phyloP scores from a whole-genome alignment of 2,797 vertebrate genomes.

The Cynodonichthys magdalenae region DNA sequence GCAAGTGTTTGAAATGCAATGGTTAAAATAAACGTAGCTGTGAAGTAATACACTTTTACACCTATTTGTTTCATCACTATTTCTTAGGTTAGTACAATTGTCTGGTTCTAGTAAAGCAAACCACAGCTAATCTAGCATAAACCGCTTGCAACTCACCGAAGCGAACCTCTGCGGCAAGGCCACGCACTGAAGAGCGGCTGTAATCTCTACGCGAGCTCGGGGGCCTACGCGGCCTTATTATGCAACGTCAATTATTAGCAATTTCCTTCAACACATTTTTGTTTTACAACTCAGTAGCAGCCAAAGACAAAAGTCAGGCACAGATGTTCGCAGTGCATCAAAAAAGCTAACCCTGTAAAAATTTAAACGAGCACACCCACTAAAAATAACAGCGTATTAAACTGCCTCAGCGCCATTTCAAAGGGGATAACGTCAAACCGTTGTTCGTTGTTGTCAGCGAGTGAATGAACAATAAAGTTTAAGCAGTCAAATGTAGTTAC shows the following conservation, averaged over 20 bases:
- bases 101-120: neutral
- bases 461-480: constrained; percentile 79
- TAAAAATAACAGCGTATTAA: constrained; percentile 65
- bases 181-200: constrained; percentile 58
- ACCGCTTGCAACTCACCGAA: constrained; percentile 69
- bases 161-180: constrained; percentile 52
- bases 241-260: constrained; percentile 65
- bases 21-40: constrained; percentile 6
- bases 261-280: constrained; percentile 63
- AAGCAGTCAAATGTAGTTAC: constrained; percentile 34
- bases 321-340: constrained; percentile 31
- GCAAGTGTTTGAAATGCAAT: constrained; percentile 11
- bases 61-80: neutral
- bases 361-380: constrained; percentile 48
- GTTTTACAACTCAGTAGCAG: constrained; percentile 43
- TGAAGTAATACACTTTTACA: constrained; percentile 12
- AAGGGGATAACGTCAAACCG: constrained; percentile 73
- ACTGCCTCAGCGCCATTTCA: constrained; percentile 83
- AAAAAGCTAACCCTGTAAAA: constrained; percentile 28
- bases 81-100: rapidly evolving
- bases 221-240: constrained; percentile 77
- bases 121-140: constrained; percentile 7
- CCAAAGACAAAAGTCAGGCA: constrained; percentile 13
- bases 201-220: constrained; percentile 73
- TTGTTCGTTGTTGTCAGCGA: constrained; percentile 69